Conservation (phyloP, 2,888 invertebrate species). For the Erpobdella octoculata region DNA sequence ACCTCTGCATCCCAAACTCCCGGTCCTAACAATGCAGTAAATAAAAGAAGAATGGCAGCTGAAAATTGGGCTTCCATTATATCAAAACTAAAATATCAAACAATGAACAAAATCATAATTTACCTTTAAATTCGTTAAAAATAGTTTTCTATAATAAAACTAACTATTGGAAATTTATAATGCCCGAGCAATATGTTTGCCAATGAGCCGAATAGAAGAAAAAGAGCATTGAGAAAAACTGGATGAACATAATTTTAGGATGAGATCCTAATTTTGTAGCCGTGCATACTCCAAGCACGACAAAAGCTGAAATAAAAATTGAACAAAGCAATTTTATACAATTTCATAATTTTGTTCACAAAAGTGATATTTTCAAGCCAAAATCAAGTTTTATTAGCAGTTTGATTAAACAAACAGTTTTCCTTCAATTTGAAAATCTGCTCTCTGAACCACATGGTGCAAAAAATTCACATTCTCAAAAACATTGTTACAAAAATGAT, state of each 20-base stretch:
- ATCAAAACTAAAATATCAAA: conserved; percentile 62
- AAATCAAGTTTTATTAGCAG: conserved; percentile 16
- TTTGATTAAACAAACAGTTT: too few relatives aligned
- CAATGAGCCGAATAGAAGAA: conserved; percentile 98
- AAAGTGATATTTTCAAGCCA: too few relatives aligned
- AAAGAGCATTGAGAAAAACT: conserved; percentile 87
- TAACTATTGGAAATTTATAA: conserved; percentile 53
- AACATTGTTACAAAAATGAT: too few relatives aligned
- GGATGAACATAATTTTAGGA: conserved; percentile 87
- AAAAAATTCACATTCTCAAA: too few relatives aligned
- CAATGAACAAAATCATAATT: background rate
- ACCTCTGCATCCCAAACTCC: conserved; percentile 68
- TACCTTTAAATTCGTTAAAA: background rate
- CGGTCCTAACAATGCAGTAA: conserved; percentile 79
- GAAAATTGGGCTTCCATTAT: conserved; percentile 95
- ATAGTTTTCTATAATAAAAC: conserved; percentile 30
- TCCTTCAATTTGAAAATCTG: too few relatives aligned
- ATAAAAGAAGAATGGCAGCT: conserved; percentile 76
- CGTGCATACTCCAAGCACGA: conserved; percentile 88
- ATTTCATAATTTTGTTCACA: too few relatives aligned
- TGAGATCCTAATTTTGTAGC: conserved; percentile 83
- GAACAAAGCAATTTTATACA: too few relatives aligned
- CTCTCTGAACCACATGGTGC: too few relatives aligned
- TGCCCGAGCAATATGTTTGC: conserved; percentile 95
- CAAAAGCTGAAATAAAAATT: conserved; percentile 73